Base-by-base conservation (phyloP, 2,888 invertebrate species). In the Agapostemon virescens region DNA sequence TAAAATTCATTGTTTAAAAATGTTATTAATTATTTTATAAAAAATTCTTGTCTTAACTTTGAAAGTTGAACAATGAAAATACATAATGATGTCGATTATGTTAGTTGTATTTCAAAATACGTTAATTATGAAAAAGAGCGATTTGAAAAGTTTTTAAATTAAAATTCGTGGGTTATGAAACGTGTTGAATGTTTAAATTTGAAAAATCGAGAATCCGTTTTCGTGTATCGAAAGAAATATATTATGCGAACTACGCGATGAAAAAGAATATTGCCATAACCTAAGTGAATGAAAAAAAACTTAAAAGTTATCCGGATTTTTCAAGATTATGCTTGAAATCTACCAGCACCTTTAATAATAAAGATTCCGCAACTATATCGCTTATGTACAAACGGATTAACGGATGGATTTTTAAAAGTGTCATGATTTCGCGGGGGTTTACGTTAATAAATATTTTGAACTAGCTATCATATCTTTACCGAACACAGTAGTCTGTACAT, bases 381-480 rank as follows among this genome's bases (percentile, higher is more conserved):
- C n/a, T n/a, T n/a, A 13, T 58, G 42, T n/a, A 66, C 52, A 66
- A n/a, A 38, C 1, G 11, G 4, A 49, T 40, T 11, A 15, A 45
- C 58, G 38, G 40, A 67, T 55, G 11, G 42, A 75, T 69, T 42
- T 73, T 73, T 26, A 82, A 82, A 75, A 75, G 63, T 73, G 61
- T 75, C 71, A 72, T 63, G 69, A 75, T 9, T 52, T 58, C 71
- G 78, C 69, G 69, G 61, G 66, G 70, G 61, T 68, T 69, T 83
- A 78, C 67, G 40, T 83, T 69, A 83, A 82, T 79, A 83, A 83
- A 83, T 83, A 83, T 76, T 55, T 83, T 30, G 49, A 76, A 67
- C 75, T 79, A 83, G 49, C 68, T 83, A 82, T 66, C 3, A 68
- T 52, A 70, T 74, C 13, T 61, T 78, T 77, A 77, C 68, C 68